phyloP scores from a whole-genome alignment of 2,888 invertebrate genomes.

The Cataglyphis cursor region DNA sequence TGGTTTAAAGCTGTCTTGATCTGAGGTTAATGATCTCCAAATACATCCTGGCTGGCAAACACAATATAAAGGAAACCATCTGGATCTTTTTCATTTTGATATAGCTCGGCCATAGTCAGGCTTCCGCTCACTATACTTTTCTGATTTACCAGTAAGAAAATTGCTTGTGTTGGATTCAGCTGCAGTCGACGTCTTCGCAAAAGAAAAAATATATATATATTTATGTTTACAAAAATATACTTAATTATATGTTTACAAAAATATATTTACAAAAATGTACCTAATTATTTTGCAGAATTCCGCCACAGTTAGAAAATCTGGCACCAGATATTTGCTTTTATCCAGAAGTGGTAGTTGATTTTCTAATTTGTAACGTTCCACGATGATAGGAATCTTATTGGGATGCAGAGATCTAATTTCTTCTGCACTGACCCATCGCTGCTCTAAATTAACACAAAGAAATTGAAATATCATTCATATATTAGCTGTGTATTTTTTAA shows the following conservation, averaged over 20 bases:
- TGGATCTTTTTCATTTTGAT: constrained; percentile 91
- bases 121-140: constrained; percentile 94
- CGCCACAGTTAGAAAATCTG: constrained; percentile 95
- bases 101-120: constrained; percentile 93
- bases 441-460: constrained; percentile 72
- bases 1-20: constrained; percentile 23
- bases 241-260: background rate
- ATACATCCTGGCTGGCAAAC: constrained; percentile 96
- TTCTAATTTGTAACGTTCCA: constrained; percentile 94
- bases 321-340: constrained; percentile 95
- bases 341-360: constrained; percentile 92
- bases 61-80: constrained; percentile 96
- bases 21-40: constrained; percentile 90
- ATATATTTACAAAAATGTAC: constrained; percentile 87
- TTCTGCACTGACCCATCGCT: constrained; percentile 81
- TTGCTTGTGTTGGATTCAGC: constrained; percentile 90
- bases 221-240: background rate
- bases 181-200: constrained; percentile 88
- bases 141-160: constrained; percentile 94
- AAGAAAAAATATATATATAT: background rate
- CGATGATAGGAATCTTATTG: constrained; percentile 90
- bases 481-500: background rate
- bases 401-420: constrained; percentile 81
- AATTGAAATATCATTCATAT: background rate
- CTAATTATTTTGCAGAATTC: constrained; percentile 95